phyloP scores from a whole-genome alignment of 2,797 vertebrate genomes.

The Eupleurogrammus muticus region DNA sequence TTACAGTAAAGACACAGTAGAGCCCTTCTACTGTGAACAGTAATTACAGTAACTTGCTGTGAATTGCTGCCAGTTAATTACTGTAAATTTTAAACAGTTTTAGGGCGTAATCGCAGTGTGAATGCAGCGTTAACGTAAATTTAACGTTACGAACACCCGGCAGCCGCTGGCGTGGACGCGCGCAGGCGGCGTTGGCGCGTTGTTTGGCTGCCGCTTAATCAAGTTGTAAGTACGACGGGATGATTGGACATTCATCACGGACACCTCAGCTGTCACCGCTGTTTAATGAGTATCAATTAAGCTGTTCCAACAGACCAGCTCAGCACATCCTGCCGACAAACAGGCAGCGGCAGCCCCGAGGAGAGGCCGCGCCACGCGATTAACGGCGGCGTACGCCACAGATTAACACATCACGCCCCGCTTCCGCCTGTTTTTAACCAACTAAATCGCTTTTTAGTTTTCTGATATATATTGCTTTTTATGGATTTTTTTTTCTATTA shows the following conservation, averaged over 20 bases:
- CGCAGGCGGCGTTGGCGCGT: too few relatives aligned
- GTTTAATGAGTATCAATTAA: conserved; percentile 89
- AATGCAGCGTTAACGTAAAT: too few relatives aligned
- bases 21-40: too few relatives aligned
- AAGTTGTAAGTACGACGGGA: conserved; percentile 85
- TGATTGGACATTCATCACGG: conserved; percentile 87
- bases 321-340: conserved; percentile 73
- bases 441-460: background rate
- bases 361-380: conserved; percentile 46
- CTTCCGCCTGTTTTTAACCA: background rate
- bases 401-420: too few relatives aligned
- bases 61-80: too few relatives aligned
- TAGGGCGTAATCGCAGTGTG: too few relatives aligned
- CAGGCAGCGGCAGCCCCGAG: conserved; percentile 58
- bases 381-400: background rate
- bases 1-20: too few relatives aligned
- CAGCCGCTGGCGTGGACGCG: too few relatives aligned
- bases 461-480: background rate
- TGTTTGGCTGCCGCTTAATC: conserved; percentile 81
- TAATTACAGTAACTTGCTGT: too few relatives aligned
- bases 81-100: too few relatives aligned
- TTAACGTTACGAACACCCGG: too few relatives aligned
- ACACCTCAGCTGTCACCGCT: conserved; percentile 86
- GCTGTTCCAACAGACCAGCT: conserved; percentile 85
- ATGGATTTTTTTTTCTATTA: background rate